Base-by-base conservation (phyloP, 1,140 invertebrate species). In the Nephotettix cincticeps region DNA sequence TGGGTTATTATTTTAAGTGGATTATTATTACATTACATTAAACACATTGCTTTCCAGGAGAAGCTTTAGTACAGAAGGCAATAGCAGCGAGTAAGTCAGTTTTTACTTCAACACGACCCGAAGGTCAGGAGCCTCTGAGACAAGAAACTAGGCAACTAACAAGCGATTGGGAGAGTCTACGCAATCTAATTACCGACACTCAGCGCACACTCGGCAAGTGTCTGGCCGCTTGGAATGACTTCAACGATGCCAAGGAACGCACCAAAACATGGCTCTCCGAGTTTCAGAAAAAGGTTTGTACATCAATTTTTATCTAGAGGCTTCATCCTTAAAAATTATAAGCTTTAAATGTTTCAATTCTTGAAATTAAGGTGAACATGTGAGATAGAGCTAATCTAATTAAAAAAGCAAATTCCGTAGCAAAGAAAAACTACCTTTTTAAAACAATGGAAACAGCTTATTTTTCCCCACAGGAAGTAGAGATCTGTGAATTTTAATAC, bases 71-170 rank as follows among this genome's bases (percentile, higher is more conserved):
- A 0, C 86, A 91, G 27, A 90, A 89, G 76, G 88, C 91, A 0
- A 87, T 91, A 61, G 86, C 91, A 76, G 79, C 93, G 0, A 94
- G 93, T 72, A 88, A 92, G 78, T 84, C 86, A 25, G 91, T 96
- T 0, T 86, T 94, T 68, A 84, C 89, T 70, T 91, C 89, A n/a
- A 94, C 94, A 13, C 91, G 91, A 0, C 86, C 87, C 6, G 93
- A 96, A 81, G 95, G 94, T 17, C 92, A 94, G 80, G 93, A 96
- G 71, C 84, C 85, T 21, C 90, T 97, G 1, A 89, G 90, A 45
- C 89, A 93, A 77, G 94, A 97, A 78, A 89, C 93, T 13, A 89
- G 91, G 68, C 91, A 94, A 75, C 79, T 97, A n/a, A 91, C 91
- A 74, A 83, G 87, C 40, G 93, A 95, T 75, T 96, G 93, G 92